Percentiles rank a stretch among this genome's conserved stretches.
These are phyloP conservation scores for Watersipora subatra DNA, from an alignment of 1,140 invertebrate genomes.

Conservation along the genomic window DNA sequence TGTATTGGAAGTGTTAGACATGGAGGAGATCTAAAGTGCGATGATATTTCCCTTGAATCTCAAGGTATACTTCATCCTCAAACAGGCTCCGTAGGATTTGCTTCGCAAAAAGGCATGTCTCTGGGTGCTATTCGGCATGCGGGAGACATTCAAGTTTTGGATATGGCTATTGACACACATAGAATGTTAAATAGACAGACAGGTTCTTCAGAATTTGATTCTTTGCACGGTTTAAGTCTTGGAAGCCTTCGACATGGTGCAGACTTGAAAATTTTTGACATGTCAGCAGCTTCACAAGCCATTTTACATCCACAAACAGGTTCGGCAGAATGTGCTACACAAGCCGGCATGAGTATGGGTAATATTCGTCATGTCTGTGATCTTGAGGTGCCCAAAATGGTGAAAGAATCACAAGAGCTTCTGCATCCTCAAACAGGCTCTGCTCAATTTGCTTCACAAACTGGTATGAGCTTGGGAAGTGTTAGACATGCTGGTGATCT, in stretches of 20 bases:
- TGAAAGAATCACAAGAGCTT: too few relatives aligned
- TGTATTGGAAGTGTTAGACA: constrained; percentile 26
- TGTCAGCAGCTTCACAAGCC: too few relatives aligned
- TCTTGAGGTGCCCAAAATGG: too few relatives aligned
- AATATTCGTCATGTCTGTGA: constrained; percentile 27
- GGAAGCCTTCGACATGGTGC: constrained; percentile 47
- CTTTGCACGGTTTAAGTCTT: constrained; percentile 51
- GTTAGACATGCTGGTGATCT: too few relatives aligned
- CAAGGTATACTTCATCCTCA: background rate
- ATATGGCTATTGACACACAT: constrained; percentile 44
- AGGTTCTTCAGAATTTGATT: constrained; percentile 63
- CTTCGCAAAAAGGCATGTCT: constrained; percentile 28
- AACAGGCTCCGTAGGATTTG: constrained; percentile 59
- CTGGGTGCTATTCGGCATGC: constrained; percentile 7
- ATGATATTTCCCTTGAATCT: background rate
- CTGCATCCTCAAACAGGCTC: too few relatives aligned
- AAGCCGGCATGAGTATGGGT: constrained; percentile 54
- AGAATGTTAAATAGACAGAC: constrained; percentile 75
- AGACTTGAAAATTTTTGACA: constrained; percentile 8
- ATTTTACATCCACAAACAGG: too few relatives aligned
- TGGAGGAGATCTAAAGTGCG: constrained; percentile 20
- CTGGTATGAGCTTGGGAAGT: too few relatives aligned
- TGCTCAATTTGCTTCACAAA: too few relatives aligned
- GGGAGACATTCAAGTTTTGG: constrained; percentile 6
- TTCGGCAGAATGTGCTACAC: too few relatives aligned